phyloP scores from a whole-genome alignment of 2,888 invertebrate species.

The Amphimallon solstitiale region DNA sequence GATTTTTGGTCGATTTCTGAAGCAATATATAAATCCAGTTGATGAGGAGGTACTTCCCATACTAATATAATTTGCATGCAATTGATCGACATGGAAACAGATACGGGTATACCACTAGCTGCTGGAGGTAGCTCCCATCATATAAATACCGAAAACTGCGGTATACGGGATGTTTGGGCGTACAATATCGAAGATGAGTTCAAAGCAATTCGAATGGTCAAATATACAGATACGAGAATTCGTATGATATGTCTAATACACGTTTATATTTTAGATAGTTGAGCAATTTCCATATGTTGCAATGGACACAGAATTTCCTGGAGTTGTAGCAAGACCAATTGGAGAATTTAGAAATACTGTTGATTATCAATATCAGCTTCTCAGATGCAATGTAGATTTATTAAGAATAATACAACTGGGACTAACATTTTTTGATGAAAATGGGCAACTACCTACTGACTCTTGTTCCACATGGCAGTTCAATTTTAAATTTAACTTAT shows the following conservation, averaged over 20 bases:
- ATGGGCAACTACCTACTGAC: slow-evolving; percentile 92
- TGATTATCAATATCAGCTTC: slow-evolving; percentile 93
- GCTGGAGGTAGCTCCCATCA: slow-evolving; percentile 71
- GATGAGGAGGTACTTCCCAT: slow-evolving; percentile 46
- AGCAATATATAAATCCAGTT: slow-evolving; percentile 46
- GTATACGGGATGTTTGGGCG: slow-evolving; percentile 98
- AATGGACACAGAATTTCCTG: slow-evolving; percentile 99
- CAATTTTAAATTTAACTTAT: slow-evolving; percentile 98
- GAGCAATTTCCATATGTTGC: slow-evolving; percentile 87
- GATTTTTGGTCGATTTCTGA: slow-evolving; percentile 51
- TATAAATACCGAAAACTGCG: slow-evolving; percentile 85
- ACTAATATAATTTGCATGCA: slow-evolving; percentile 61
- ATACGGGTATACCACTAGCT: slow-evolving; percentile 75
- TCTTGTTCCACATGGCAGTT: slow-evolving; percentile 98
- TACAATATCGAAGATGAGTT: slow-evolving; percentile 98
- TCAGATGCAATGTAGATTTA: slow-evolving; percentile 97
- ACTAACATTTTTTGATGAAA: slow-evolving; percentile 97
- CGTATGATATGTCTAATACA: neutral
- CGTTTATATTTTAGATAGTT: slow-evolving; percentile 67
- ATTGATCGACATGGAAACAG: slow-evolving; percentile 59
- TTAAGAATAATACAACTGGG: slow-evolving; percentile 96
- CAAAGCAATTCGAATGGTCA: slow-evolving; percentile 88
- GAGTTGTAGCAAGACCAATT: slow-evolving; percentile 95
- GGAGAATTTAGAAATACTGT: slow-evolving; percentile 93
- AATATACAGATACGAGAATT: slow-evolving; percentile 17